phyloP scores from a whole-genome alignment of 2,113 vertebrate genomes.

The Lichenostomus cassidix region DNA sequence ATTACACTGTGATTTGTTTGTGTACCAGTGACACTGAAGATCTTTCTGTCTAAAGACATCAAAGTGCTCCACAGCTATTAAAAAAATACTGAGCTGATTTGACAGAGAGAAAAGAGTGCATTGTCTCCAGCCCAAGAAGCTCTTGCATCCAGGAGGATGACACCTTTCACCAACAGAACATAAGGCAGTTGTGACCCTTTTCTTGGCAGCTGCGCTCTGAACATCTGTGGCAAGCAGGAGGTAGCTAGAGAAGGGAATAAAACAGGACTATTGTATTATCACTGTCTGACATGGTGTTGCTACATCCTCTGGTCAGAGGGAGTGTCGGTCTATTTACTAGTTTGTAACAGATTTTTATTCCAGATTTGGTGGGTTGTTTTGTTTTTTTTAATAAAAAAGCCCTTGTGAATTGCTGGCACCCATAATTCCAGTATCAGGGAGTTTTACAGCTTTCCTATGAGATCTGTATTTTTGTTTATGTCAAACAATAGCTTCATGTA shows the following conservation, averaged over 20 bases:
- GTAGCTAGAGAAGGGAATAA: not conserved
- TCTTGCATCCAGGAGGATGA: not conserved
- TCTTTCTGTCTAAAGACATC: not conserved
- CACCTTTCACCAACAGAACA: not conserved
- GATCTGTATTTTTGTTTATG: not conserved
- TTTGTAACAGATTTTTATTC: not conserved
- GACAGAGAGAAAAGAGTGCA: not conserved
- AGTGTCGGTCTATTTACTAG: not conserved
- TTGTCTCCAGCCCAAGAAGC: not conserved
- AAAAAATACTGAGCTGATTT: not conserved
- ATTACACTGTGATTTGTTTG: not conserved
- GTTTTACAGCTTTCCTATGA: not conserved
- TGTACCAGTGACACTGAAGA: not conserved
- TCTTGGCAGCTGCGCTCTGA: not conserved
- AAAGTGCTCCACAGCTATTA: not conserved
- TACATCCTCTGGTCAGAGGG: not conserved
- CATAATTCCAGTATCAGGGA: not conserved
- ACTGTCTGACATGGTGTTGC: not conserved
- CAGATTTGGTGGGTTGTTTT: not conserved
- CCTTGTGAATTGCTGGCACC: not conserved
- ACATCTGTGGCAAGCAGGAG: not conserved
- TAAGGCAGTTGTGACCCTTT: not conserved
- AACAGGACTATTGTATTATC: not conserved
- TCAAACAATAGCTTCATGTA: not conserved
- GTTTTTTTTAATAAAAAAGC: not conserved